phyloP scores from a whole-genome alignment of 2,888 invertebrate genomes.

The Drosophila gaucha region DNA sequence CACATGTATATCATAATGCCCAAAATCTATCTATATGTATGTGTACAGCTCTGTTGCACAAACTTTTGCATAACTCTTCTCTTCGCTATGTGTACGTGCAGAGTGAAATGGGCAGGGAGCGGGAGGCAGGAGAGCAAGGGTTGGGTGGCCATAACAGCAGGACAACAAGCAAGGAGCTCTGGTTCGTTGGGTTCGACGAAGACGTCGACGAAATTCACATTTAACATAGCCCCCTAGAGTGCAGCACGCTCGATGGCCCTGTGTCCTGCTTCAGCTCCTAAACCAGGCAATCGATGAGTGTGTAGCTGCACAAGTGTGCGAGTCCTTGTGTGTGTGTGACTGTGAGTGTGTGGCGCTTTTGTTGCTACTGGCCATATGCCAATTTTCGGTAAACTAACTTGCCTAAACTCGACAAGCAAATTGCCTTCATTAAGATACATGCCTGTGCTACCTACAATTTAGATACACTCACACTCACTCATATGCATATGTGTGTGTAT shows the following conservation, averaged over 20 bases:
- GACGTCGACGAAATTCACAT: conserved; percentile 63
- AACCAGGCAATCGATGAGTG: conserved; percentile 58
- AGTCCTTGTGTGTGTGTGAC: conserved; percentile 5
- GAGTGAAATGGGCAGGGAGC: neutral
- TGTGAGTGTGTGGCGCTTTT: conserved; percentile 52
- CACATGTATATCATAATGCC: conserved; percentile 38
- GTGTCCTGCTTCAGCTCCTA: conserved; percentile 47
- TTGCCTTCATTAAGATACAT: conserved; percentile 81
- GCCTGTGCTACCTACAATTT: conserved; percentile 78
- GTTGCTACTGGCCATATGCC: conserved; percentile 82
- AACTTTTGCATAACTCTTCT: conserved; percentile 63
- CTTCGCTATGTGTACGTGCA: conserved; percentile 39
- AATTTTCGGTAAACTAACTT: conserved; percentile 82
- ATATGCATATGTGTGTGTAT: conserved; percentile 7
- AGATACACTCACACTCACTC: conserved; percentile 47
- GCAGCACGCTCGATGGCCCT: conserved; percentile 56
- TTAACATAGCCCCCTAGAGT: conserved; percentile 67
- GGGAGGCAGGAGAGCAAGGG: neutral
- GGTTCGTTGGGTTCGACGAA: conserved; percentile 49
- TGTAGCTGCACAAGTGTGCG: conserved; percentile 25
- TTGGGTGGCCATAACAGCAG: conserved; percentile 20
- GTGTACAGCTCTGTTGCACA: conserved; percentile 56
- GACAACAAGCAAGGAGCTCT: conserved; percentile 36
- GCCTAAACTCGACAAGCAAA: conserved; percentile 81
- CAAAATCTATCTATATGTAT: conserved; percentile 24